Base-by-base conservation (phyloP, 2,888 invertebrate species). In the Agonopterix alstromeriana region DNA sequence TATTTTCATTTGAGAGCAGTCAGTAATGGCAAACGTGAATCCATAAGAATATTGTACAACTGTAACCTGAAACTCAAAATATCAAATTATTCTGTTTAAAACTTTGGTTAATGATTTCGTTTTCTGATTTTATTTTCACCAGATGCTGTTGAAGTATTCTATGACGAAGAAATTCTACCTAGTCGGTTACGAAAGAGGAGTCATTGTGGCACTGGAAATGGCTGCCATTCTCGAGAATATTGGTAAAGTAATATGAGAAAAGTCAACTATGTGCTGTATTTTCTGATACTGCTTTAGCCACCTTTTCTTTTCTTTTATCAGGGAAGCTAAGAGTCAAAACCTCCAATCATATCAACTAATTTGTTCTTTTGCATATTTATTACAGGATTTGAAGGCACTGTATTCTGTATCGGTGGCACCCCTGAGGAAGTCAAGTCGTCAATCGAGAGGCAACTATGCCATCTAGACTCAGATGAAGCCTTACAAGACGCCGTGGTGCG, bases 171-270 rank as follows among this genome's bases (percentile, higher is more conserved):
- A 27, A 27, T 81, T 77, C 50, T 77, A 73, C 49, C 51, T 82
- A 7, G 43, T 78, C 46, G 81, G 79, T 1, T 79, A 75, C 48
- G 80, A 80, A 51, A 67, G 62, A 44, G 81, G 81, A 0, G 67
- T 73, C 2, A 27, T 60, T 2, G 55, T 75, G 2, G 77, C 68
- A 1, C 46, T 82, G n/a, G 80, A 82, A 55, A 64, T 77, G 42
- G 78, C 80, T n/a, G 60, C 67, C 8, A 67, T 79, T 36, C 55
- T 82, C 4, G 81, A 82, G 56, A 62, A 66, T 2, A 53, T 63
- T 38, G 79, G 81, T 45, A 27, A 27, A 7, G 27, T 27, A 5
- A 5, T 27, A 27, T 27, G 27, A 27, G 7, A 27, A 27, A 27
- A 27, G 27, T 5, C 7, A 1, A 27, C 27, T 27, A 27, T 1